Percentiles rank a stretch among this genome's conserved stretches.
Conservation (phyloP, 2,797 vertebrate species). For the Apodemus agrarius region DNA sequence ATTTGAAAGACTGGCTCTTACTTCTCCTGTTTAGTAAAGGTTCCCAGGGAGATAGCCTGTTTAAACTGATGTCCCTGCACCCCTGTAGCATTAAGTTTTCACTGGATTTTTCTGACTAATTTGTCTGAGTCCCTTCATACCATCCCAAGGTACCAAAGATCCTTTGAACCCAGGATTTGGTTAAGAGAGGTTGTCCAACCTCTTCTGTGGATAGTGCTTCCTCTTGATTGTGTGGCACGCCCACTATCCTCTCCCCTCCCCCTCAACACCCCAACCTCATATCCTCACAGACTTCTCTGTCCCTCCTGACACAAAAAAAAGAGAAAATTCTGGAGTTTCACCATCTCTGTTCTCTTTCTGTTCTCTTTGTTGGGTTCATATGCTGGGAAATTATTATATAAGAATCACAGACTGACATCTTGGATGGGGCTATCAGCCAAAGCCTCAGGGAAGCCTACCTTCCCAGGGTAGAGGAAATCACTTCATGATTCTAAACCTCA, state of each 20-base stretch:
- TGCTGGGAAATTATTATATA: background rate
- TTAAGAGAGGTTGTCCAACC: background rate
- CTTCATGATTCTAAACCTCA: background rate
- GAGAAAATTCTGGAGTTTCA: background rate
- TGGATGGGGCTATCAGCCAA: background rate
- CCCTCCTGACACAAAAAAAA: background rate
- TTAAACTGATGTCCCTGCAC: background rate
- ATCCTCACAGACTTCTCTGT: background rate
- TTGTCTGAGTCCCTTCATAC: background rate
- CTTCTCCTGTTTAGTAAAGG: background rate
- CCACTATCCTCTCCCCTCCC: background rate
- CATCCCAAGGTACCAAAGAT: background rate
- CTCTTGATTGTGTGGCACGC: background rate
- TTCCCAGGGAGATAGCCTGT: background rate
- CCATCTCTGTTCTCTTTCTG: background rate
- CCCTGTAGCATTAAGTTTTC: background rate
- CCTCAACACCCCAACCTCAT: background rate
- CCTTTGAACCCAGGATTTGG: background rate
- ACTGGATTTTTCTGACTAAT: constrained; percentile 25
- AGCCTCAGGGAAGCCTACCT: background rate
- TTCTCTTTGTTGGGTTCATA: background rate
- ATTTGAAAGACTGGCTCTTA: background rate
- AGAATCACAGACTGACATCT: background rate
- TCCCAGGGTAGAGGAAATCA: background rate
- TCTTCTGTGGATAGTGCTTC: background rate